Conservation (phyloP, 2,797 vertebrate species). For the Psittacula echo region DNA sequence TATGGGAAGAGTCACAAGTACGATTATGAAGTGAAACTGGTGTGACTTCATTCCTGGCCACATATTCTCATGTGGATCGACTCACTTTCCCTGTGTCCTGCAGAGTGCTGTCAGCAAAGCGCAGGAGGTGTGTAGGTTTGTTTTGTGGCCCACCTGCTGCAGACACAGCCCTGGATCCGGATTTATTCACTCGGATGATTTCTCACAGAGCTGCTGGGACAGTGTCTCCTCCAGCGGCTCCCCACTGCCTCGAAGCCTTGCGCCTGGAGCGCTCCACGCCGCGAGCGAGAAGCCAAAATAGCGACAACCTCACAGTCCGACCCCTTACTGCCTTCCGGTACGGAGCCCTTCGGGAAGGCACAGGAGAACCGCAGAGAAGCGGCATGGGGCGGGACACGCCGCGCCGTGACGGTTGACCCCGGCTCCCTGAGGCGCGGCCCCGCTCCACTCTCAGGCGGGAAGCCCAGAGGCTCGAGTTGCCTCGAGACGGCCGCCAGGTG, state of each 20-base stretch:
- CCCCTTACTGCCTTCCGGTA: background rate
- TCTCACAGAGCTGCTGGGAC: background rate
- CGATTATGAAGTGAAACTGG: accelerated
- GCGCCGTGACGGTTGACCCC: accelerated
- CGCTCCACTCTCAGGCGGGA: too few relatives aligned
- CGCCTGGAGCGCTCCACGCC: background rate
- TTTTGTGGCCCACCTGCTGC: background rate
- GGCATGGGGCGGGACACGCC: accelerated
- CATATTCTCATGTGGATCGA: accelerated
- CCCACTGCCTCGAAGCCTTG: background rate
- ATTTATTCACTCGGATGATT: background rate
- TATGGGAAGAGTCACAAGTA: background rate
- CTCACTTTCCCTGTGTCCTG: accelerated
- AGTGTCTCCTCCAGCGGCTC: too few relatives aligned
- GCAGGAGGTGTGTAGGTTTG: background rate
- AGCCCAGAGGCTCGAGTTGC: too few relatives aligned
- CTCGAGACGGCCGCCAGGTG: constrained; percentile 10
- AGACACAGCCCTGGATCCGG: background rate
- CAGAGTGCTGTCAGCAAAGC: background rate
- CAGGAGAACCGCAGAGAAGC: background rate
- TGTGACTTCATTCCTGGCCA: background rate
- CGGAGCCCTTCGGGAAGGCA: background rate
- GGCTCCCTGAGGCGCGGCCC: accelerated
- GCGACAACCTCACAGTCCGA: accelerated
- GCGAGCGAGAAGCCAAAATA: too few relatives aligned